Evolutionary conservation across 1,140 invertebrate species (phyloP).

Genomic region (Rhizoglyphus robini): DNA sequence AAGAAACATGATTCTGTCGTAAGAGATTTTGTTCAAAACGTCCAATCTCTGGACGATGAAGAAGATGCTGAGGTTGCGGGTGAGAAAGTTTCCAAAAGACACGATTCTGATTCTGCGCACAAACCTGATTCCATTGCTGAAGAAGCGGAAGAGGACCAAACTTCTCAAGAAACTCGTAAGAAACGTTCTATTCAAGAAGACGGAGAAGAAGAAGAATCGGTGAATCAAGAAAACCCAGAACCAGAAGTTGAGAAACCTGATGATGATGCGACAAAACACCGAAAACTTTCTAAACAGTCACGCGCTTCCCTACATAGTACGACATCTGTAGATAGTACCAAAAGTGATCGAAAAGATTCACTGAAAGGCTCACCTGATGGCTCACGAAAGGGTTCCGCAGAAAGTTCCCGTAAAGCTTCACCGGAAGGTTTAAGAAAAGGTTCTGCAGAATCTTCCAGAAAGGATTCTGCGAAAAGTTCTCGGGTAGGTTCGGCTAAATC

Average conservation of each 20-base stretch:
- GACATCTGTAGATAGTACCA: too few species aligned
- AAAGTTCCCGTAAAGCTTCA: background rate
- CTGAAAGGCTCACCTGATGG: background rate
- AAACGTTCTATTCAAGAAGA: background rate
- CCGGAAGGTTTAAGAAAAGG: background rate
- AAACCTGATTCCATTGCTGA: background rate
- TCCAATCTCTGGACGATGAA: constrained; percentile 27
- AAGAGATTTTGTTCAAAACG: constrained; percentile 18
- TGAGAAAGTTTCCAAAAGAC: background rate
- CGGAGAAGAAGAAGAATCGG: background rate
- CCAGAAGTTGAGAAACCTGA: background rate
- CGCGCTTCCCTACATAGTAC: too few species aligned
- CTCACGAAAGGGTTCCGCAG: background rate
- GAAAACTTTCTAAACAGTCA: too few species aligned
- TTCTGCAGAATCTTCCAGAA: background rate
- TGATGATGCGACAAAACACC: constrained; percentile 1
- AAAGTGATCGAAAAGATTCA: constrained; percentile 16
- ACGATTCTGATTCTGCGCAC: too few species aligned
- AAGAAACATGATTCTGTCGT: background rate
- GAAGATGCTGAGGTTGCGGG: constrained; percentile 24
- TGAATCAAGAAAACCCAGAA: background rate
- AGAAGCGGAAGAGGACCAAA: background rate
- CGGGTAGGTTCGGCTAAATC: background rate
- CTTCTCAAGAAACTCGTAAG: background rate
- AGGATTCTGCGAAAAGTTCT: background rate